A percentile compares a stretch with the other conserved stretches of the same genome.
Evolutionary conservation across 2,888 invertebrate species (phyloP).

Genomic region (Liopterus haemorrhoidalis): DNA sequence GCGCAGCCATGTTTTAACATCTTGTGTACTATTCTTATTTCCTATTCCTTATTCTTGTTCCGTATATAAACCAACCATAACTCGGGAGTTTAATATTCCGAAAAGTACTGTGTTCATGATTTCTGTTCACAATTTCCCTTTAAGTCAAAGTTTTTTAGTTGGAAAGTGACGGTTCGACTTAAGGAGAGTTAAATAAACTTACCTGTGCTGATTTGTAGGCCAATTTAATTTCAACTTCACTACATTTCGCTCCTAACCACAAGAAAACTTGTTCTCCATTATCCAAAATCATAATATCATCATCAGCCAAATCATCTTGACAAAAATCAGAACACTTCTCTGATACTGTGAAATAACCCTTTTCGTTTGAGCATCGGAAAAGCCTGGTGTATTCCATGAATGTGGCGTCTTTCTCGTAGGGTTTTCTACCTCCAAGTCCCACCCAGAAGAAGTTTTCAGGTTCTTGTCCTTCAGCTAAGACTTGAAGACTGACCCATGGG

Average conservation of each 20-base stretch:
- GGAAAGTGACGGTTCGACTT: no score
- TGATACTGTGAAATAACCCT: slow-evolving; percentile 97
- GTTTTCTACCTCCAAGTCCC: slow-evolving; percentile 84
- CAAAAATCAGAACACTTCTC: slow-evolving; percentile 99
- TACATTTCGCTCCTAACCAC: slow-evolving; percentile 94
- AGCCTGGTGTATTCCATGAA: slow-evolving; percentile 90
- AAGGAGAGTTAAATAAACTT: no score
- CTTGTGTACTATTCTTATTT: no score
- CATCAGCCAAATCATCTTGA: slow-evolving; percentile 98
- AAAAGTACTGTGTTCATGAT: no score
- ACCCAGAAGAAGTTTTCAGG: slow-evolving; percentile 99
- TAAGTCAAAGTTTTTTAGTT: no score
- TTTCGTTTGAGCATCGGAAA: slow-evolving; percentile 98
- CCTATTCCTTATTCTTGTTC: no score
- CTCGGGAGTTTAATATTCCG: no score
- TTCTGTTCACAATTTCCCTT: no score
- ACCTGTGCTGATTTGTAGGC: slow-evolving; percentile 98
- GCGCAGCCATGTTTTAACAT: no score
- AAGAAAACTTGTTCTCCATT: slow-evolving; percentile 96
- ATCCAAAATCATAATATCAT: slow-evolving; percentile 99
- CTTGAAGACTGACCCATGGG: slow-evolving; percentile 70
- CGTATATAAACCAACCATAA: no score
- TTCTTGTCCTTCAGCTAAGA: slow-evolving; percentile 88
- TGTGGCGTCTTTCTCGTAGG: slow-evolving; percentile 80
- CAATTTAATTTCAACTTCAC: slow-evolving; percentile 97